A percentile compares a stretch with the other conserved stretches of the same genome.
Evolutionary conservation across 2,797 vertebrate genomes (phyloP).

Genomic region (Tokudaia tokunoshimensis): DNA sequence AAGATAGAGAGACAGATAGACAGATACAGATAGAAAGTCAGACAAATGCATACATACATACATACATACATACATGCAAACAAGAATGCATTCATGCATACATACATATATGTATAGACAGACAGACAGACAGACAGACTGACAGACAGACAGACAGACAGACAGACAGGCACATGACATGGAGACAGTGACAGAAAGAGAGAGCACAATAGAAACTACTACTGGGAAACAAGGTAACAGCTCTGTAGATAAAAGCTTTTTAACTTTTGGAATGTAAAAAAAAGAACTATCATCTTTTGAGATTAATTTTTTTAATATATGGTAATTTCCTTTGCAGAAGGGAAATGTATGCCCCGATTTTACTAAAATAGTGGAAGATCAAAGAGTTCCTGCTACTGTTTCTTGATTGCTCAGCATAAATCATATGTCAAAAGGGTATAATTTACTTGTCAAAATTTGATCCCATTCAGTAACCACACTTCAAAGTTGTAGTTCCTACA

Average conservation of each 20-base stretch:
- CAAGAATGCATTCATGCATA: fast-evolving
- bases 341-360: not conserved
- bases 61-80: fast-evolving
- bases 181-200: no score
- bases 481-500: not conserved
- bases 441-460: not conserved
- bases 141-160: fast-evolving
- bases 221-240: not conserved
- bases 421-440: not conserved
- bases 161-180: not conserved
- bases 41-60: no score
- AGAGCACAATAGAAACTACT: not conserved
- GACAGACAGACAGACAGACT: fast-evolving
- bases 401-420: not conserved
- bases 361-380: not conserved
- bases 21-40: no score
- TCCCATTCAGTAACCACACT: not conserved
- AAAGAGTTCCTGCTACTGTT: not conserved
- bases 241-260: not conserved
- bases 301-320: not conserved
- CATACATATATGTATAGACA: fast-evolving
- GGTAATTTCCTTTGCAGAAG: not conserved
- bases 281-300: not conserved
- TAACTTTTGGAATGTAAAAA: not conserved
- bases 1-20: not conserved